Evolutionary conservation across 1,140 invertebrate genomes (phyloP).

Genomic region (Diabrotica undecimpunctata): DNA sequence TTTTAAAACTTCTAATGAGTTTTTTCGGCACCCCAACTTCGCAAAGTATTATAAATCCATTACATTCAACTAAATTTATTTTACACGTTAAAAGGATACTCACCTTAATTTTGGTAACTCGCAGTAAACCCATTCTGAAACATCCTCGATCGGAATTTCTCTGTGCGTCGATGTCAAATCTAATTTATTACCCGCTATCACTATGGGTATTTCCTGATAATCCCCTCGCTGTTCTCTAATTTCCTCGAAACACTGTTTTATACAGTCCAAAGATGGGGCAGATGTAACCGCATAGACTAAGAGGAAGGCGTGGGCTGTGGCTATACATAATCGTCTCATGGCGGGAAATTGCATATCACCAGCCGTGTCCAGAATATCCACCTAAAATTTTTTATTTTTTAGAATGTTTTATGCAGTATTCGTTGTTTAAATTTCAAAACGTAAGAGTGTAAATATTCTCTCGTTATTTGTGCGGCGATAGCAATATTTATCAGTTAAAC

Average conservation of each 20-base stretch:
- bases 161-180: conserved; percentile 64
- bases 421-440: too few species aligned
- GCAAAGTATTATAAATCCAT: too few species aligned
- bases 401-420: too few species aligned
- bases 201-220: conserved; percentile 79
- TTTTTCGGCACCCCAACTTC: too few species aligned
- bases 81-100: conserved; percentile 17
- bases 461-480: too few species aligned
- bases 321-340: conserved; percentile 81
- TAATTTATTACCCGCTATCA: conserved; percentile 80
- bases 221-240: conserved; percentile 75
- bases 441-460: too few species aligned
- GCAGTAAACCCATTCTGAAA: conserved; percentile 75
- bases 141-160: conserved; percentile 70
- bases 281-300: conserved; percentile 84
- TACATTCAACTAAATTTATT: neutral
- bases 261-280: conserved; percentile 67
- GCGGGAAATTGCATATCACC: conserved; percentile 85
- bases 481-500: too few species aligned
- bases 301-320: conserved; percentile 85
- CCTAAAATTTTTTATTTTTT: too few species aligned
- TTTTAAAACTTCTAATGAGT: neutral
- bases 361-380: conserved; percentile 82
- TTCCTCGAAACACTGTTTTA: conserved; percentile 80
- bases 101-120: conserved; percentile 69